Evolutionary conservation across 2,888 invertebrate genomes (phyloP).

Genomic region (Villa cingulata): DNA sequence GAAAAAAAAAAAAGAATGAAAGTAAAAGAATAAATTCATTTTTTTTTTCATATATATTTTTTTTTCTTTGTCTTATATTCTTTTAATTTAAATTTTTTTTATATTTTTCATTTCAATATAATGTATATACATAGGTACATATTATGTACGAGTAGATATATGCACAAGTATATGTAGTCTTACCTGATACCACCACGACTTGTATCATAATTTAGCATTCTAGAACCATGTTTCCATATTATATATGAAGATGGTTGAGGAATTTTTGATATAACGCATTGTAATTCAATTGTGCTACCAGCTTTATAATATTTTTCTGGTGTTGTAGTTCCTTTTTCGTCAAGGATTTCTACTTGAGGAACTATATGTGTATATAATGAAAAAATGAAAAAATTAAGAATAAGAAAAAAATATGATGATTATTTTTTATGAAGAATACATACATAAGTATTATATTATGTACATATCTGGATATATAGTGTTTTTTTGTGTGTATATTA

Average conservation of each 20-base stretch:
- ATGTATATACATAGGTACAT: too few species aligned
- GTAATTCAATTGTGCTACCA: constrained; percentile 67
- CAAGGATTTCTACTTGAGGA: constrained; percentile 67
- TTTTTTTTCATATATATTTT: too few species aligned
- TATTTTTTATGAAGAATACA: too few species aligned
- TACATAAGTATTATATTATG: too few species aligned
- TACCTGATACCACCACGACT: constrained; percentile 70
- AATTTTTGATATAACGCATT: constrained; percentile 67
- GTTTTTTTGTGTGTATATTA: too few species aligned
- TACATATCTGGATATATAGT: too few species aligned
- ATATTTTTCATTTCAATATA: too few species aligned
- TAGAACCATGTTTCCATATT: constrained; percentile 62
- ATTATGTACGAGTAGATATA: neutral
- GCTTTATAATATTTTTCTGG: constrained; percentile 72
- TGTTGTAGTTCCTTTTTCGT: constrained; percentile 60
- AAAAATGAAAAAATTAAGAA: constrained; percentile 8
- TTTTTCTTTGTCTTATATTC: too few species aligned
- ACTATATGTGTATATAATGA: constrained; percentile 39
- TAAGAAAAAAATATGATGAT: too few species aligned
- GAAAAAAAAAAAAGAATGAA: too few species aligned
- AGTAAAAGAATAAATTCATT: too few species aligned
- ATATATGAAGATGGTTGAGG: constrained; percentile 63
- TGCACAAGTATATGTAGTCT: neutral
- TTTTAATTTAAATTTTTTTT: too few species aligned
- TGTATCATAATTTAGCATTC: constrained; percentile 64